These are phyloP conservation scores for Folsomia candida DNA, from an alignment of 2,888 invertebrate genomes.

Conservation along the genomic window DNA sequence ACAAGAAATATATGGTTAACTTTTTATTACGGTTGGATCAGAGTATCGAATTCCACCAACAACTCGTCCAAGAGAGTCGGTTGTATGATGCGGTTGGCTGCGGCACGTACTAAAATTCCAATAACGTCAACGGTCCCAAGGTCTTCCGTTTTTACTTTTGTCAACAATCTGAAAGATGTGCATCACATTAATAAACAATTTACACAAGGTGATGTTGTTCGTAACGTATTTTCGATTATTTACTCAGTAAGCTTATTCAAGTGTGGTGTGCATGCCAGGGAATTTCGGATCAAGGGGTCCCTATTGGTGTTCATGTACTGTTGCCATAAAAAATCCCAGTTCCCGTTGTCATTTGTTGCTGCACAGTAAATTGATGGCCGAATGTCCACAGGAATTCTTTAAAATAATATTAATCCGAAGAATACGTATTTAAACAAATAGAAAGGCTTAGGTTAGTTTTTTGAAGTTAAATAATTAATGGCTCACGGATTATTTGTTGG, in stretches of 20 bases:
- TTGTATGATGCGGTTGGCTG: background rate
- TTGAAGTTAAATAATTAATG: background rate
- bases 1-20: background rate
- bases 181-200: background rate
- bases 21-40: background rate
- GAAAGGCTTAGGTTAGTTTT: background rate
- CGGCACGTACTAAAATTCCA: background rate
- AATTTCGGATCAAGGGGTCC: conserved; percentile 3
- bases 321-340: conserved; percentile 1
- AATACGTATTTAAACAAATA: background rate
- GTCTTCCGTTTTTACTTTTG: background rate
- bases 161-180: background rate
- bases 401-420: background rate
- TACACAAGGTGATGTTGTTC: too few species aligned
- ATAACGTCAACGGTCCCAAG: background rate
- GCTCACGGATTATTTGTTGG: conserved; percentile 7
- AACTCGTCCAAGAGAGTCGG: background rate
- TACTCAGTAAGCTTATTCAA: background rate
- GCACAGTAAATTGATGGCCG: conserved; percentile 14
- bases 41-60: background rate
- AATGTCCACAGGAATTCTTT: conserved; percentile 17
- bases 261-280: conserved; percentile 2
- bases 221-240: background rate
- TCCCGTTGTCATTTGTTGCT: background rate
- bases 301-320: background rate